Evolutionary conservation across 53 echinoderm and acorn worm genomes (phyloP).

Genomic region (Glandiceps talaboti): DNA sequence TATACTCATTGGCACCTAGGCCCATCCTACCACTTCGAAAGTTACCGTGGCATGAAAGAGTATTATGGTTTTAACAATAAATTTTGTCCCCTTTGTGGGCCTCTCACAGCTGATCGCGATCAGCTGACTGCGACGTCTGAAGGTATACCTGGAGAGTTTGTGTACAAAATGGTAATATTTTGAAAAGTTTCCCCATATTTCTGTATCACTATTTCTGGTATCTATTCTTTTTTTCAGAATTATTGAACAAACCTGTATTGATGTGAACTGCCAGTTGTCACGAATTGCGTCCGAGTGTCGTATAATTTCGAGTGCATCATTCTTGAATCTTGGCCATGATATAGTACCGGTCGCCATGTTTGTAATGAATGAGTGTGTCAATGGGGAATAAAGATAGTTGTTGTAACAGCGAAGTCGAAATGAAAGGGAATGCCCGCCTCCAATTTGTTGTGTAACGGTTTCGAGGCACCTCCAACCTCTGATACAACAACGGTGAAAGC

Average conservation of each 20-base stretch:
- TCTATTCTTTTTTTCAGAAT: no score
- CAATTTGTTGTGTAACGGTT: neutral
- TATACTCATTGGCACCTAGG: no score
- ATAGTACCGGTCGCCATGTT: neutral
- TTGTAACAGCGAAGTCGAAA: neutral
- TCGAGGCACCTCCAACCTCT: neutral
- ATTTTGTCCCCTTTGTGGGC: neutral
- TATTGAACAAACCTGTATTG: neutral
- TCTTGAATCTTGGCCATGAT: neutral
- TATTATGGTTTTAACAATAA: no score
- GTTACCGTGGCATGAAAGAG: no score
- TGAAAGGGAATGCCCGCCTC: constrained; percentile 1
- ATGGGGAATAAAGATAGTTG: neutral
- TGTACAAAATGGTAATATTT: neutral
- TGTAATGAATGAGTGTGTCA: neutral
- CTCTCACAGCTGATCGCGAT: neutral
- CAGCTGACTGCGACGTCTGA: neutral
- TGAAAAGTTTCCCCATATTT: neutral
- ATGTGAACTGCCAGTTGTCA: neutral
- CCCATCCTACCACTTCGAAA: no score
- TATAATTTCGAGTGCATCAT: neutral
- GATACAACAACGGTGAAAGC: neutral
- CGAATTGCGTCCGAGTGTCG: neutral
- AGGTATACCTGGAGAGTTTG: neutral
- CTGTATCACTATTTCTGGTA: neutral